Base-by-base conservation (phyloP, 2,113 vertebrate genomes). In the Anguilla rostrata region DNA sequence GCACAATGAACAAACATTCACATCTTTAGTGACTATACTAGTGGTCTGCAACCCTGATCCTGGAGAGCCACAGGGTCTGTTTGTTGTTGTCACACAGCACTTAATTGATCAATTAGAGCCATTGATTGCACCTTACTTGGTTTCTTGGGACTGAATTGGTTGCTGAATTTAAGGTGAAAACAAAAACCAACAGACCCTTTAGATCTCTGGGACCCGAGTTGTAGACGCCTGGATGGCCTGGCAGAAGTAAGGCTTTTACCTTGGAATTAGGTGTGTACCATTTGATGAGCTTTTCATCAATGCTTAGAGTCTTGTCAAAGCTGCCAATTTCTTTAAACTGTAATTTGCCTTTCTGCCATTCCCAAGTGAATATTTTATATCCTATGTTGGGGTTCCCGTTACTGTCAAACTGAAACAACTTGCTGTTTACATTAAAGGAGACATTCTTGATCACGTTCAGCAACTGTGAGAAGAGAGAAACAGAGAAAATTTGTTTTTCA, bases 341-440 rank as follows among this genome's bases (percentile, higher is more conserved):
- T 0, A 96, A 39, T 0, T 0, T 75, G 8, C 75, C 2, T 0
- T 66, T 85, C 0, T 5, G 80, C 96, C 96, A 98, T 63, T 90
- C 81, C 97, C 97, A 98, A 39, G 93, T 46, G n/a, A 98, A 71
- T 6, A 98, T 49, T 18, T 92, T 87, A 0, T 96, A 97, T 0
- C 95, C 95, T 0, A 94, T 78, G 87, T 93, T 94, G 26, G 95
- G 96, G 79, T 96, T 92, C 0, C 97, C 97, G 0, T 86, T 78
- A 8, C 78, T 40, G 41, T 97, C 94, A 40, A 97, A 98, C 29
- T 46, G 71, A 84, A 97, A 91, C 0, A 20, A 22, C 1, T 88
- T 91, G 57, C 94, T 93, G 0, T 92, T 92, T 1, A 93, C 85
- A 0, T 39, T 53, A 63, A 98, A 92, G 0, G 94, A 94, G 22